Evolutionary conservation across 64 coral and sea anemone genomes (phyloP).

Genomic region (Catalaphyllia jardinei): DNA sequence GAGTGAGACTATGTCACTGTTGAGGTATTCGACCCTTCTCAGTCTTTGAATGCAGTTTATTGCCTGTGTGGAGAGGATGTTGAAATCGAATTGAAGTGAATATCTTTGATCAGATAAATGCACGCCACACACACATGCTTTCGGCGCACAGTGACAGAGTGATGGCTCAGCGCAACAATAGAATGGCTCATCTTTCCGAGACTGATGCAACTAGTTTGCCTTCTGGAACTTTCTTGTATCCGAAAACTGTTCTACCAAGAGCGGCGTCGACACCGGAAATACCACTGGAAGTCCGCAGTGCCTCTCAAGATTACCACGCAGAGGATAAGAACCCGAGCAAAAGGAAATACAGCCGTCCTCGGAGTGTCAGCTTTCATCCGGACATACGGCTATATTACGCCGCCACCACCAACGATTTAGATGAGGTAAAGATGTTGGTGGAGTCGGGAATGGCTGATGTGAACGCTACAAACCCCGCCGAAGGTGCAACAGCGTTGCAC

Average conservation of each 20-base stretch:
- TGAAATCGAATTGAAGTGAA: neutral
- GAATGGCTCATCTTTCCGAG: conserved; percentile 1
- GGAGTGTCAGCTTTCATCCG: conserved; percentile 91
- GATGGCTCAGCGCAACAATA: conserved; percentile 5
- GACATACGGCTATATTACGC: conserved; percentile 85
- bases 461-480: conserved; percentile 78
- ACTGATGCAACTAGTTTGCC: neutral
- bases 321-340: conserved; percentile 34
- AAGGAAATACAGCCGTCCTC: conserved; percentile 67
- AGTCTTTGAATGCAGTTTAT: neutral
- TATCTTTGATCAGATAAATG: neutral
- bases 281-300: neutral
- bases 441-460: conserved; percentile 83
- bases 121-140: neutral
- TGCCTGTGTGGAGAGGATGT: neutral
- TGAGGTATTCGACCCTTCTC: neutral
- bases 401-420: conserved; percentile 80
- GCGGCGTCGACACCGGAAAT: conserved; percentile 36
- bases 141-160: neutral
- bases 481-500: conserved; percentile 84
- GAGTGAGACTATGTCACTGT: neutral
- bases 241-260: conserved; percentile 30
- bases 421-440: conserved; percentile 73
- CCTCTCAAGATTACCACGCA: neutral
- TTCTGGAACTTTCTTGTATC: neutral